Evolutionary conservation across 2,113 vertebrate genomes (phyloP).

Genomic region (Anas platyrhynchos): DNA sequence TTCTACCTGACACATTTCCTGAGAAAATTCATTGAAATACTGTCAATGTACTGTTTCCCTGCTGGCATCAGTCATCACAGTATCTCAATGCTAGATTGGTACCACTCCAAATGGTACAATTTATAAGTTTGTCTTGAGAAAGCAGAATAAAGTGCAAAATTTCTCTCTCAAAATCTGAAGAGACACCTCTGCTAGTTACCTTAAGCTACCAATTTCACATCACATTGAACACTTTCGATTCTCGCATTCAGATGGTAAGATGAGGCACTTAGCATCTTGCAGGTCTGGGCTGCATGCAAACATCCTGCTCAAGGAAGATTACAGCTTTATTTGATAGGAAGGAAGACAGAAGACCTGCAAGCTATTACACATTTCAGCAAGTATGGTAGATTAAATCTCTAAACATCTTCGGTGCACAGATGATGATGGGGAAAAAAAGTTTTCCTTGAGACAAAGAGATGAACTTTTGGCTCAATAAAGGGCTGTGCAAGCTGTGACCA

Average conservation of each 20-base stretch:
- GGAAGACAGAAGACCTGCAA: neutral
- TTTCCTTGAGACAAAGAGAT: neutral
- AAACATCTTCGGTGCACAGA: neutral
- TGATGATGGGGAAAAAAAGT: neutral
- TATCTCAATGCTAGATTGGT: neutral
- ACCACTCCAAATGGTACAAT: neutral
- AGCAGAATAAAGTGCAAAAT: neutral
- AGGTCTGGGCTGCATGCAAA: neutral
- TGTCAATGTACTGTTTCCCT: neutral
- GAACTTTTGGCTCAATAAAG: neutral
- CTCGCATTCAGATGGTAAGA: neutral
- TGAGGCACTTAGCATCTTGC: neutral
- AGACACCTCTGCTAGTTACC: neutral
- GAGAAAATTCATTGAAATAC: neutral
- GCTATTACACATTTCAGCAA: neutral
- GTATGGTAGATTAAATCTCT: neutral
- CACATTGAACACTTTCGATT: neutral
- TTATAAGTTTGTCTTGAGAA: neutral
- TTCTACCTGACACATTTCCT: conserved; percentile 21
- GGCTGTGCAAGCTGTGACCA: neutral
- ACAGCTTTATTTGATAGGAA: neutral
- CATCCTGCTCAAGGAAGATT: neutral
- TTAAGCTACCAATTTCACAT: neutral
- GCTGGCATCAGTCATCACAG: neutral
- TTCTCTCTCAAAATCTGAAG: neutral